Conservation (phyloP, 2,113 vertebrate genomes). For the Solea solea region DNA sequence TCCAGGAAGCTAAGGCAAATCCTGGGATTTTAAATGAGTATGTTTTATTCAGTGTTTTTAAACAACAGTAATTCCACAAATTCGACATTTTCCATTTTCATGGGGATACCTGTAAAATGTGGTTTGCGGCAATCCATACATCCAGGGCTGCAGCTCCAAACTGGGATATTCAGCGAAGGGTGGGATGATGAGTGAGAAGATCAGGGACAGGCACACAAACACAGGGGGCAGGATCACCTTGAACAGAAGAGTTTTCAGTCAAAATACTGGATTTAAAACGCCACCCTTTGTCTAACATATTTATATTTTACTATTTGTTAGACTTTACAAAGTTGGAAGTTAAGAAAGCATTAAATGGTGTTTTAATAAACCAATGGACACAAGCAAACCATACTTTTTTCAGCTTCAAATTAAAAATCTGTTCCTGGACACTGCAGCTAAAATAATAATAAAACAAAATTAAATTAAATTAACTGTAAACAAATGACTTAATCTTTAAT, state of each 20-base stretch:
- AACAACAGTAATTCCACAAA: background rate
- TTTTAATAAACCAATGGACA: too few relatives aligned
- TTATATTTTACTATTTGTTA: background rate
- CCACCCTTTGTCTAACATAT: background rate
- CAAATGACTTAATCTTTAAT: background rate
- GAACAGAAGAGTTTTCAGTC: constrained; percentile 8
- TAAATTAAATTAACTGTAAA: background rate
- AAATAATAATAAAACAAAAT: background rate
- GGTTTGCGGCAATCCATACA: constrained; percentile 90
- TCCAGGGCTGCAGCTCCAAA: constrained; percentile 96
- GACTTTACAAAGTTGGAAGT: background rate
- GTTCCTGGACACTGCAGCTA: background rate
- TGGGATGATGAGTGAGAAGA: constrained; percentile 96
- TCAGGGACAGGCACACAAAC: constrained; percentile 94
- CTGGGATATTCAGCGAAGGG: constrained; percentile 92
- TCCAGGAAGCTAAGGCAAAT: too few relatives aligned
- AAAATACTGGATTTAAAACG: background rate
- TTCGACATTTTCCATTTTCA: background rate
- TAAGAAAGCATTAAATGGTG: background rate
- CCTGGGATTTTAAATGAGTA: too few relatives aligned
- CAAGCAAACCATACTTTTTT: background rate
- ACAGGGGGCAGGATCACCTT: constrained; percentile 93
- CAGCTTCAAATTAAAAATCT: background rate
- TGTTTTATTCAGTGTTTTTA: too few relatives aligned
- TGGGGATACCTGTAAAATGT: constrained; percentile 91